Evolutionary conservation across 2,888 invertebrate species (phyloP).

Genomic region (Odiellus spinosus): DNA sequence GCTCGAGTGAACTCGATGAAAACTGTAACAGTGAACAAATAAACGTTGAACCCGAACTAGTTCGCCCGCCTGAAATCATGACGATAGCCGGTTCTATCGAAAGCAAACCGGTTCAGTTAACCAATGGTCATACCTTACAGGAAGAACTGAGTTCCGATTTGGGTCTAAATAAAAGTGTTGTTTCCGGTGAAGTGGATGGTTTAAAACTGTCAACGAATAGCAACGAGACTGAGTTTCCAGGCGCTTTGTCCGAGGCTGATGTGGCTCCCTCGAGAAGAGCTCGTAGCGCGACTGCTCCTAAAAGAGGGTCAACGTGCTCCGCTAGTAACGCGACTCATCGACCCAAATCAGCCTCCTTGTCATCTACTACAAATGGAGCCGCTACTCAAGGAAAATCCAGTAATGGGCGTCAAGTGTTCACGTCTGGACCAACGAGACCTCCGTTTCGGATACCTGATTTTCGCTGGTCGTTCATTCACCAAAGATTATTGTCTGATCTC

Average conservation of each 20-base stretch:
- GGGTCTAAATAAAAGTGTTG: too few relatives aligned
- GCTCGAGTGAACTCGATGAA: slow-evolving; percentile 5
- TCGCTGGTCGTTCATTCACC: slow-evolving; percentile 98
- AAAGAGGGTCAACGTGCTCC: slow-evolving; percentile 4
- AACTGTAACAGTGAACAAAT: slow-evolving; percentile 5
- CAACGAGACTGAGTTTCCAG: too few relatives aligned
- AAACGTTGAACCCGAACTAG: not conserved
- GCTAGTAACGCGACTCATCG: slow-evolving; percentile 3
- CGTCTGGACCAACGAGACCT: slow-evolving; percentile 77
- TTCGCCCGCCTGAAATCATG: too few relatives aligned
- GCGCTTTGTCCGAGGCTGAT: slow-evolving; percentile 8
- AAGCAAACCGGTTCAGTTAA: too few relatives aligned
- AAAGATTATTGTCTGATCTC: slow-evolving; percentile 84
- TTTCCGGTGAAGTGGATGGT: too few relatives aligned
- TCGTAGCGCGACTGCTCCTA: slow-evolving; percentile 10
- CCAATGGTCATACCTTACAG: too few relatives aligned
- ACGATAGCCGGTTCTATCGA: too few relatives aligned
- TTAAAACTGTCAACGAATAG: too few relatives aligned
- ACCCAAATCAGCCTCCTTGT: slow-evolving; percentile 11
- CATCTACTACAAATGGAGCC: slow-evolving; percentile 7
- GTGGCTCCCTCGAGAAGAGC: slow-evolving; percentile 16
- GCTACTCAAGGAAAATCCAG: slow-evolving; percentile 5
- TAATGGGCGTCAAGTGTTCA: slow-evolving; percentile 62
- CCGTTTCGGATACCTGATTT: slow-evolving; percentile 99
- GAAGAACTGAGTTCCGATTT: too few relatives aligned